Base-by-base conservation (phyloP, 2,113 vertebrate genomes). In the Heptranchias perlo region DNA sequence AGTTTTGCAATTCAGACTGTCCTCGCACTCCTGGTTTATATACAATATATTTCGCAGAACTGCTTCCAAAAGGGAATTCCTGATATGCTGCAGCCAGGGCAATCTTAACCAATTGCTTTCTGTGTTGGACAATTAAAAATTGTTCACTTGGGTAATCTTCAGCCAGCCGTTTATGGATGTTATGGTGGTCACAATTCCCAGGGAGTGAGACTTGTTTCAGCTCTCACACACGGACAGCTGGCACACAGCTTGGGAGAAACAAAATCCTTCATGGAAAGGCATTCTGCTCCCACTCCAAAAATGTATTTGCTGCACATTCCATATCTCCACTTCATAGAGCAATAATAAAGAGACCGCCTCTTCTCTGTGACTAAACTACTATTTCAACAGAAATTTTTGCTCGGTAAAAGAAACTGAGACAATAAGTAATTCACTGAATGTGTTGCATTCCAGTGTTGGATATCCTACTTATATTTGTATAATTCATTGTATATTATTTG, bases 81-180 rank as follows among this genome's bases (percentile, higher is more conserved):
- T 18, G 31, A 61, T n/a, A 39, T 61, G 31, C 31, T 61, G 58
- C 89, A 92, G 54, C 89, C 89, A 61, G 54, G 54, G 49, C 16
- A 18, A 92, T 8, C 86, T 16, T 92, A 39, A 39, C 76, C 76
- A 78, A 92, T 92, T 92, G 89, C 89, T 61, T 89, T 61, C 89
- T n/a, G 89, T n/a, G 89, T 92, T 92, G 54, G 54, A 13, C 52
- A 61, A 61, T 92, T 92, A 92, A 92, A 92, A 13, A 21, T 58
- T 92, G 54, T 58, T 92, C 89, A 92, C 87, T 4, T n/a, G 87
- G 87, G 52, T 35, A 58, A 91, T 61, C 54, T 61, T n/a, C 31
- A 58, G n/a, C 89, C 89, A 92, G 54, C 54, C 89, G 11, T 61
- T 31, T 92, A 58, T 61, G 54, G 31, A 91, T 91, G 54, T 91